Evolutionary conservation across 2,113 vertebrate species (phyloP).

Genomic region (Oreotrochilus melanogaster): DNA sequence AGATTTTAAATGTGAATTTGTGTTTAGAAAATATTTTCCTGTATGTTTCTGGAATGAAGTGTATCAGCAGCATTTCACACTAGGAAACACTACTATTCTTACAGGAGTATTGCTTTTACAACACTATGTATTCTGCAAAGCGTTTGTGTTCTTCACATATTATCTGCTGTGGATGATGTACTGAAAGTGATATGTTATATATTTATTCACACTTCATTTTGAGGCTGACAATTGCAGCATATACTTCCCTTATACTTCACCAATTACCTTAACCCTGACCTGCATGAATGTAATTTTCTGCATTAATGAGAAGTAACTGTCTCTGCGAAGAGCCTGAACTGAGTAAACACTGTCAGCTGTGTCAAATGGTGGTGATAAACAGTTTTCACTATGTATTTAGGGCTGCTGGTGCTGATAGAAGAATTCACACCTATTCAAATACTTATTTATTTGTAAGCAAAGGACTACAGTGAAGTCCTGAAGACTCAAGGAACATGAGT

Average conservation of each 20-base stretch:
- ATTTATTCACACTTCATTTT: conserved; percentile 63
- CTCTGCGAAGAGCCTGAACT: conserved; percentile 24
- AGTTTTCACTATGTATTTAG: conserved; percentile 35
- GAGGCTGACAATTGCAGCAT: conserved; percentile 1
- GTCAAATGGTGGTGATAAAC: conserved; percentile 52
- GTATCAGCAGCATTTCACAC: background rate
- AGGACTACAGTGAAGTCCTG: background rate
- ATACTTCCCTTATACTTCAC: conserved; percentile 31
- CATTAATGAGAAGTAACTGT: conserved; percentile 53
- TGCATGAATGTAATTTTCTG: conserved; percentile 33
- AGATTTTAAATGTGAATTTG: background rate
- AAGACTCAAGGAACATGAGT: rapidly evolving
- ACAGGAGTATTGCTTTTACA: background rate
- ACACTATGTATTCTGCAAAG: background rate
- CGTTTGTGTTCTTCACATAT: background rate
- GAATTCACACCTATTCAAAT: background rate
- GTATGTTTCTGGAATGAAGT: background rate
- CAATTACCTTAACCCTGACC: conserved; percentile 59
- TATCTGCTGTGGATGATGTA: conserved; percentile 3
- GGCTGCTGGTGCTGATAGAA: background rate
- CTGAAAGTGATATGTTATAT: conserved; percentile 17
- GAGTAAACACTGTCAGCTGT: conserved; percentile 33
- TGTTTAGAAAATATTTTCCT: background rate
- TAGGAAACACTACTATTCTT: background rate
- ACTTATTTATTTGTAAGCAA: background rate